Percentiles rank a stretch among this genome's conserved stretches.
These are phyloP conservation scores for Melanchra persicariae DNA, from an alignment of 2,888 invertebrate species.

Conservation along the genomic window DNA sequence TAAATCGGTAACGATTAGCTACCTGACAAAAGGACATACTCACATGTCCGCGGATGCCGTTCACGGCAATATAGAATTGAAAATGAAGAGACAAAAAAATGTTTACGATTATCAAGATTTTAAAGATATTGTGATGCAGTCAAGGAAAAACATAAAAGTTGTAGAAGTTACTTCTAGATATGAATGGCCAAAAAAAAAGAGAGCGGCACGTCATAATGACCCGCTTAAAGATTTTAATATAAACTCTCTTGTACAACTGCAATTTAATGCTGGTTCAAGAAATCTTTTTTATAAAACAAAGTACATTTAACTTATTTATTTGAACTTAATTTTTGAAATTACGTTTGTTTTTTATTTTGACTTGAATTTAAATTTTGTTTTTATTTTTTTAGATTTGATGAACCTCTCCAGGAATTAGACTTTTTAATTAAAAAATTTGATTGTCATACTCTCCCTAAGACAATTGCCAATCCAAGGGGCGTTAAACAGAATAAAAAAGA, in stretches of 20 bases:
- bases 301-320: slow-evolving; percentile 25
- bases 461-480: slow-evolving; percentile 32
- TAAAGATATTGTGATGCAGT: slow-evolving; percentile 46
- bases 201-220: slow-evolving; percentile 42
- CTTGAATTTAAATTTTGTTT: slow-evolving; percentile 15
- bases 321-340: slow-evolving; percentile 5
- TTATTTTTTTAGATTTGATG: slow-evolving; percentile 34
- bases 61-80: slow-evolving; percentile 50
- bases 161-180: slow-evolving; percentile 32
- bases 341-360: slow-evolving; percentile 8
- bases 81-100: slow-evolving; percentile 44
- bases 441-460: slow-evolving; percentile 17
- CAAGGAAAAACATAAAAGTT: slow-evolving; percentile 48
- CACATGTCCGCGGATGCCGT: slow-evolving; percentile 51
- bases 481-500: slow-evolving; percentile 36
- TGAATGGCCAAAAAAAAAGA: slow-evolving; percentile 51
- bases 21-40: slow-evolving; percentile 50
- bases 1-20: slow-evolving; percentile 40
- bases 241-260: slow-evolving; percentile 46
- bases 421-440: slow-evolving; percentile 32
- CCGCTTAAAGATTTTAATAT: slow-evolving; percentile 45
- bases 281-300: slow-evolving; percentile 30
- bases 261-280: slow-evolving; percentile 38
- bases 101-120: slow-evolving; percentile 50
- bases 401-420: slow-evolving; percentile 24